Percentiles rank a stretch among this genome's conserved stretches.
Evolutionary conservation across 1,140 invertebrate species (phyloP).

Genomic region (Drosophila funebris): DNA sequence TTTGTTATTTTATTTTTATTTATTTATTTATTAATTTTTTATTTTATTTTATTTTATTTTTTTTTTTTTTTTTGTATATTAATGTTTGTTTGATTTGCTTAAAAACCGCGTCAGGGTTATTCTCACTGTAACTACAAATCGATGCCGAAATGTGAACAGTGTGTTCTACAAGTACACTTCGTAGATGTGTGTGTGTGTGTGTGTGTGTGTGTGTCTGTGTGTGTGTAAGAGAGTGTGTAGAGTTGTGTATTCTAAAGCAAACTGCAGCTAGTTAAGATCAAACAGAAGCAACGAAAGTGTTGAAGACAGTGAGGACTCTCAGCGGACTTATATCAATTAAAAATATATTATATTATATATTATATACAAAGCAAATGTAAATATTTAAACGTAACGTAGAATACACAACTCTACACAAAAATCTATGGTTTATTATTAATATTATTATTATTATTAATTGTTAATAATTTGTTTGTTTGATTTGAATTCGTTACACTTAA

Average conservation of each 20-base stretch:
- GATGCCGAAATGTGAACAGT: slow-evolving; percentile 5
- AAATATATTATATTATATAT: neutral
- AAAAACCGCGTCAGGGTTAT: slow-evolving; percentile 28
- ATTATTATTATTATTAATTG: slow-evolving; percentile 6
- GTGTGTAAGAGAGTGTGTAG: neutral
- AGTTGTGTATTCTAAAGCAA: slow-evolving; percentile 11
- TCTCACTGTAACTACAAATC: slow-evolving; percentile 8
- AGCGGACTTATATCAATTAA: neutral
- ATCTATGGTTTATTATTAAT: slow-evolving; percentile 1
- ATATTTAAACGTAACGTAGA: slow-evolving; percentile 3
- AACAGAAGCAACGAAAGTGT: neutral
- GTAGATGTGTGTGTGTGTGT: slow-evolving; percentile 18
- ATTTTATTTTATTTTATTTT: slow-evolving; percentile 1
- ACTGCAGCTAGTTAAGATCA: neutral
- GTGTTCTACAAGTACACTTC: slow-evolving; percentile 35
- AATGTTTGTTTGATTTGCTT: slow-evolving; percentile 40
- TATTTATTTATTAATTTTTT: slow-evolving; percentile 16
- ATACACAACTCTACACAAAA: slow-evolving; percentile 40
- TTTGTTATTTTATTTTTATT: neutral
- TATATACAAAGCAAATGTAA: slow-evolving; percentile 28
- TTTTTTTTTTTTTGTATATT: no score
- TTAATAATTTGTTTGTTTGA: slow-evolving; percentile 5
- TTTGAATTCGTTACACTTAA: neutral
- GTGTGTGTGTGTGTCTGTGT: slow-evolving; percentile 1
- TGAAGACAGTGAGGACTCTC: neutral